Percentiles rank a stretch among this genome's conserved stretches.
These are phyloP conservation scores for Helobdella robusta DNA, from an alignment of 2,888 invertebrate species.

Conservation along the genomic window DNA sequence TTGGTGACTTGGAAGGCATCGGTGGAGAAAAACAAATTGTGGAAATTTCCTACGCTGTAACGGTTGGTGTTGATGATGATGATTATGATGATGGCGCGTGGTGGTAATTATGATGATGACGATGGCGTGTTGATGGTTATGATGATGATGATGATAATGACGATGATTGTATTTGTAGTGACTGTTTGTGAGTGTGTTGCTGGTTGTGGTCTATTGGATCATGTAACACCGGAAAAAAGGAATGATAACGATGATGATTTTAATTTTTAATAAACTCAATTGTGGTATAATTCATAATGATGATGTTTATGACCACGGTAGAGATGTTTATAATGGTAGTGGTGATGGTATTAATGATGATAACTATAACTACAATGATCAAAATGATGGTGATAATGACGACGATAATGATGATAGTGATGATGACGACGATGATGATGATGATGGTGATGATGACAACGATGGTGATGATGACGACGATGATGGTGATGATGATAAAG, in stretches of 20 bases:
- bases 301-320: not conserved
- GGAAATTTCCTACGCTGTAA: not conserved
- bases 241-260: not conserved
- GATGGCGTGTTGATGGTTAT: not conserved
- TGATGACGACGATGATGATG: conserved; percentile 14
- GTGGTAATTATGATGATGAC: not conserved
- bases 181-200: not conserved
- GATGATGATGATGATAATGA: not conserved
- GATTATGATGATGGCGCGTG: not conserved
- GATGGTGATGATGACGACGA: conserved; percentile 18
- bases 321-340: not conserved
- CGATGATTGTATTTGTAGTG: not conserved
- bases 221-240: not conserved
- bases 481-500: conserved; percentile 7
- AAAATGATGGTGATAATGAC: not conserved
- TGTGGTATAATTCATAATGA: not conserved
- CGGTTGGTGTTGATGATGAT: not conserved
- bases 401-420: conserved; percentile 1
- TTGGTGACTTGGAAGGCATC: not conserved
- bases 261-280: not conserved
- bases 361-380: not conserved
- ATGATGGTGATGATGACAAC: conserved; percentile 20
- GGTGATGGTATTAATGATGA: conserved; percentile 20
- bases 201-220: not conserved
- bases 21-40: not conserved